Evolutionary conservation across 2,888 invertebrate species (phyloP).

Genomic region (Hyposoter dolosus): DNA sequence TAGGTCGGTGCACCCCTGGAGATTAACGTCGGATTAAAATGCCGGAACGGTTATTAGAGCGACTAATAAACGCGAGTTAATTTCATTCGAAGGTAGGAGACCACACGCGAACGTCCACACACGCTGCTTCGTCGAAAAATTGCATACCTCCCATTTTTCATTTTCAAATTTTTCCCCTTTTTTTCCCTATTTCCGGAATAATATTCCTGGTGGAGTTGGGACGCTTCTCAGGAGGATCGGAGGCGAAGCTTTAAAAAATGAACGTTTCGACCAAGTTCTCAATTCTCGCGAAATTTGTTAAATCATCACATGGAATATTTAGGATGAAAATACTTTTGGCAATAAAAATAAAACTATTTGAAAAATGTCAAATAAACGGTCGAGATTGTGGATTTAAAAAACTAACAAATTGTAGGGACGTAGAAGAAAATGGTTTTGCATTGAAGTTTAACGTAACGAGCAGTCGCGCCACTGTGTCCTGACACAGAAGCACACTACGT

Average conservation of each 20-base stretch:
- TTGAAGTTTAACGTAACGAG: slow-evolving; percentile 36
- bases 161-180: slow-evolving; percentile 29
- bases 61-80: slow-evolving; percentile 81
- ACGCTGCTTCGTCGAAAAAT: slow-evolving; percentile 49
- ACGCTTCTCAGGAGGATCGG: slow-evolving; percentile 10
- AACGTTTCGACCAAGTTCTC: not conserved
- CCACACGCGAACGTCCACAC: slow-evolving; percentile 30
- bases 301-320: not conserved
- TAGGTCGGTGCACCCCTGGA: slow-evolving; percentile 71
- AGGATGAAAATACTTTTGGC: not conserved
- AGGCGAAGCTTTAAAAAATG: slow-evolving; percentile 26
- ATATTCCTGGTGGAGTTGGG: slow-evolving; percentile 20
- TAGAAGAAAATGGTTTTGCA: slow-evolving; percentile 73
- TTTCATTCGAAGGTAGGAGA: slow-evolving; percentile 75
- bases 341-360: not conserved
- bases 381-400: not conserved
- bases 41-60: slow-evolving; percentile 79
- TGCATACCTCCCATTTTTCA: slow-evolving; percentile 48
- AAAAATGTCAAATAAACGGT: not conserved
- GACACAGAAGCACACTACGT: slow-evolving; percentile 33
- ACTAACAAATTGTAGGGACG: slow-evolving; percentile 7
- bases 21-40: slow-evolving; percentile 83
- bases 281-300: not conserved
- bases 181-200: slow-evolving; percentile 3
- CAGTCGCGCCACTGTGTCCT: slow-evolving; percentile 27